phyloP scores from a whole-genome alignment of 2,888 invertebrate species.

The Spisula subtruncata region DNA sequence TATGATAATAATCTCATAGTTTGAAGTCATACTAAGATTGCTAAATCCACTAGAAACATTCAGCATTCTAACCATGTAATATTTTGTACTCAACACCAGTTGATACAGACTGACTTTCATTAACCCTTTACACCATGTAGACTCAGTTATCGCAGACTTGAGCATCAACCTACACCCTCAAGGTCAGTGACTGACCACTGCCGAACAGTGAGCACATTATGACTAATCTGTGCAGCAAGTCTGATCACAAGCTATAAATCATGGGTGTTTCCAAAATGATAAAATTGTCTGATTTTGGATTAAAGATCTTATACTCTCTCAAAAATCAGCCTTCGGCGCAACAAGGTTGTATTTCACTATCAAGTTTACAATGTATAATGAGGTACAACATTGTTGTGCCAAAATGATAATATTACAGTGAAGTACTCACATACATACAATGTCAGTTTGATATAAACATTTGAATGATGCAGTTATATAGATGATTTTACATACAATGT shows the following conservation, averaged over 20 bases:
- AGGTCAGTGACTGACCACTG: too few species aligned
- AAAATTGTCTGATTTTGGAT: not conserved
- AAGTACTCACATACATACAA: conserved; percentile 6
- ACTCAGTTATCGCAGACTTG: too few species aligned
- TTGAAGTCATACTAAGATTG: conserved; percentile 10
- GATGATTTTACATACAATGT: not conserved
- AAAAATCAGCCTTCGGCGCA: too few species aligned
- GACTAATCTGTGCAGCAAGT: too few species aligned
- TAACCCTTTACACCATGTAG: too few species aligned
- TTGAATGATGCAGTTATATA: not conserved
- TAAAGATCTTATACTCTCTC: not conserved
- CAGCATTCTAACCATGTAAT: not conserved
- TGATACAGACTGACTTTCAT: too few species aligned
- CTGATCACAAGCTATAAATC: not conserved
- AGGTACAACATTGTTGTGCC: too few species aligned
- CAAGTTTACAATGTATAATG: too few species aligned
- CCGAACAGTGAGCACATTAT: too few species aligned
- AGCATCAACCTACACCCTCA: too few species aligned
- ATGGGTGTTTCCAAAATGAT: not conserved
- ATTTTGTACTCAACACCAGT: too few species aligned
- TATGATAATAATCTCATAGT: conserved; percentile 7
- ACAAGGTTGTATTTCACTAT: too few species aligned
- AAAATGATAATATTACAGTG: not conserved
- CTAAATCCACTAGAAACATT: not conserved
- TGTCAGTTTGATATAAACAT: not conserved